Conservation (phyloP, 2,797 vertebrate species). For the Eulemur rubriventer region DNA sequence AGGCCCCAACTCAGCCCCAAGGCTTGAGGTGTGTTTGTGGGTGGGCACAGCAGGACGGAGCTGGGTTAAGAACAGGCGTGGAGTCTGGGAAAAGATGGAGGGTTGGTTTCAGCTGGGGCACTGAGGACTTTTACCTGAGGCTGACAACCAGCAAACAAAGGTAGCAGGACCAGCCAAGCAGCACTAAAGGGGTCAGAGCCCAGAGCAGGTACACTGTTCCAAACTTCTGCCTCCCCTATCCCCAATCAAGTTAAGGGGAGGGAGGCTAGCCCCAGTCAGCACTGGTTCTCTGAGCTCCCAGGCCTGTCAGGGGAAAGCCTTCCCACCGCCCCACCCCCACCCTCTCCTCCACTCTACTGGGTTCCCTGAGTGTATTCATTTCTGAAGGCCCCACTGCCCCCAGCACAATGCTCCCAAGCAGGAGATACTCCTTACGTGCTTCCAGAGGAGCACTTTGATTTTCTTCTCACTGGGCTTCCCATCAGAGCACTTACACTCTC, state of each 20-base stretch:
- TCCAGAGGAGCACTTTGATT: not conserved
- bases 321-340: not conserved
- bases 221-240: not conserved
- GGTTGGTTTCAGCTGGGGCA: not conserved
- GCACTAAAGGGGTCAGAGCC: not conserved
- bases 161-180: not conserved
- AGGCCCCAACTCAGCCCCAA: not conserved
- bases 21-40: not conserved
- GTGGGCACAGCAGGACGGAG: not conserved
- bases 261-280: not conserved
- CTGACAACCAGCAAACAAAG: not conserved
- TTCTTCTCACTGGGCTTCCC: not conserved
- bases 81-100: not conserved
- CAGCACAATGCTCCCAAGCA: not conserved
- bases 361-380: not conserved
- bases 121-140: not conserved
- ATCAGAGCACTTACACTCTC: not conserved
- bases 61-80: not conserved
- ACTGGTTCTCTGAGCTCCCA: not conserved
- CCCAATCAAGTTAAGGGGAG: not conserved
- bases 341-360: not conserved
- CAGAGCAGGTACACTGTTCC: not conserved
- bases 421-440: not conserved
- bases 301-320: not conserved
- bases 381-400: not conserved